Percentiles rank a stretch among this genome's conserved stretches.
phyloP scores from a whole-genome alignment of 2,113 vertebrate genomes.

The Leptocoma aspasia region DNA sequence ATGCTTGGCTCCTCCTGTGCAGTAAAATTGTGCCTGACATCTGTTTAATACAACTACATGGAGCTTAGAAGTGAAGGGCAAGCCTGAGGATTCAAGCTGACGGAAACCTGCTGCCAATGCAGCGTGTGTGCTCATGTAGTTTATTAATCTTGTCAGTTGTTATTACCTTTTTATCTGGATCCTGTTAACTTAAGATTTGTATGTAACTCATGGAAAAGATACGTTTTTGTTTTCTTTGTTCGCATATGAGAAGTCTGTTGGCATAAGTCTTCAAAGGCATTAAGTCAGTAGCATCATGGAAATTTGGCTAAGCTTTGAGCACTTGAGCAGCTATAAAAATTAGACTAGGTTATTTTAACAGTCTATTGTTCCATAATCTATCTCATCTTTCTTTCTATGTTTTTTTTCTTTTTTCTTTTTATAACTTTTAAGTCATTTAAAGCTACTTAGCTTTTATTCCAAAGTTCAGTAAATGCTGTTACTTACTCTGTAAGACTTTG shows the following conservation, averaged over 20 bases:
- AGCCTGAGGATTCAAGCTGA: slow-evolving; percentile 59
- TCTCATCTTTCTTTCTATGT: slow-evolving; percentile 39
- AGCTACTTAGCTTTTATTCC: slow-evolving; percentile 7
- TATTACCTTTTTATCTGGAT: slow-evolving; percentile 79
- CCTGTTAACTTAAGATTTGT: slow-evolving; percentile 77
- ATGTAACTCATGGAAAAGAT: slow-evolving; percentile 79
- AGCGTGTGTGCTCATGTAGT: slow-evolving; percentile 33
- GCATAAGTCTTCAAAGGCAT: slow-evolving; percentile 78
- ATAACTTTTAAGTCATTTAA: slow-evolving; percentile 47
- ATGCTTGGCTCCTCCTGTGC: slow-evolving; percentile 30
- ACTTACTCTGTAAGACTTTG: slow-evolving; percentile 11
- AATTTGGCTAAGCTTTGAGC: slow-evolving; percentile 81
- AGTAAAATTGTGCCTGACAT: slow-evolving; percentile 66
- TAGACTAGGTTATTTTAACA: slow-evolving; percentile 75
- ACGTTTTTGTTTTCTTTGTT: slow-evolving; percentile 71
- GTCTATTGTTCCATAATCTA: slow-evolving; percentile 64
- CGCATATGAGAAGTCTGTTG: slow-evolving; percentile 75
- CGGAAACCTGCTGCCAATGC: slow-evolving; percentile 56
- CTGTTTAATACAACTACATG: slow-evolving; percentile 69
- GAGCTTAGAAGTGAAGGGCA: slow-evolving; percentile 58
- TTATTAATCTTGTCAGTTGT: slow-evolving; percentile 82
- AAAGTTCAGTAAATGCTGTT: background rate
- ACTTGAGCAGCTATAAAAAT: slow-evolving; percentile 70
- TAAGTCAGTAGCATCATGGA: slow-evolving; percentile 89
- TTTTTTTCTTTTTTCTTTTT: slow-evolving; percentile 50